These are phyloP conservation scores for Spisula subtruncata DNA, from an alignment of 2,888 invertebrate genomes.

Conservation along the genomic window DNA sequence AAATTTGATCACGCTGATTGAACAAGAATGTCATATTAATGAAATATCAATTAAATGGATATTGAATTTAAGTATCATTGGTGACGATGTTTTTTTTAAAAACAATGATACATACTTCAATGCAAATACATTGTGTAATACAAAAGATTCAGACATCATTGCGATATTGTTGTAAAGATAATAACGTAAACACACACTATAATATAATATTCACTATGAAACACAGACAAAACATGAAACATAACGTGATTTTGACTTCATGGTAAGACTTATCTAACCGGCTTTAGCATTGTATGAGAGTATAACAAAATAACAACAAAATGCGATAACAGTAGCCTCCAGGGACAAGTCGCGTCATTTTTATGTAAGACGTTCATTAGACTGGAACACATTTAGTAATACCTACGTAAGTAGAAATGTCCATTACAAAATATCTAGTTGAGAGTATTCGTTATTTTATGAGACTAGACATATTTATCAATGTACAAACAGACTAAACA, in stretches of 20 bases:
- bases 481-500: neutral
- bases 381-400: neutral
- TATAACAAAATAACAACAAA: too few species aligned
- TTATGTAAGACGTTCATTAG: neutral
- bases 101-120: neutral
- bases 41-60: too few species aligned
- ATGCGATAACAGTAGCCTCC: neutral
- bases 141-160: neutral
- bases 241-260: neutral
- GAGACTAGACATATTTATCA: constrained; percentile 15
- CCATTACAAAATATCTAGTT: neutral
- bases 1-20: too few species aligned
- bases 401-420: neutral
- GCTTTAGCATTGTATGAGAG: neutral
- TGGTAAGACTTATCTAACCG: neutral
- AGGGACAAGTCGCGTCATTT: neutral
- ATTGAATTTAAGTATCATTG: too few species aligned
- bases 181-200: too few species aligned
- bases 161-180: too few species aligned
- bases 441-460: neutral
- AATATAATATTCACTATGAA: too few species aligned
- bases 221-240: neutral
- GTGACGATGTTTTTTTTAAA: too few species aligned
- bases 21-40: too few species aligned
- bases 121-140: too few species aligned